Percentiles rank a stretch among this genome's conserved stretches.
Conservation (phyloP, 2,113 vertebrate genomes). For the Dipodomys stephensi region DNA sequence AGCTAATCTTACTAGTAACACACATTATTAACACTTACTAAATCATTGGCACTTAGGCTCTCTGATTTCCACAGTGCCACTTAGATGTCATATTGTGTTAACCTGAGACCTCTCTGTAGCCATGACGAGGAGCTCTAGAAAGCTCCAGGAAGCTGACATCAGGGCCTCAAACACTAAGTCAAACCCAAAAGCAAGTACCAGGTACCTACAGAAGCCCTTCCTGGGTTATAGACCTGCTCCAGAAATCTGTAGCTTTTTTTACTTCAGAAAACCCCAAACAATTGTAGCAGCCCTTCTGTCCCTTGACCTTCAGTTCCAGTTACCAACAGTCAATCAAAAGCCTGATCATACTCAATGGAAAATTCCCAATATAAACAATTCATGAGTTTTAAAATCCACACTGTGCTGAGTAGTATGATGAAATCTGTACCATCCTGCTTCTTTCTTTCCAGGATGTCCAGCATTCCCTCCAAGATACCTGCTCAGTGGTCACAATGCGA, state of each 20-base stretch:
- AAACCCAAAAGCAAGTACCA: neutral
- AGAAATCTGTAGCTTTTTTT: neutral
- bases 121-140: neutral
- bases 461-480: neutral
- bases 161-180: neutral
- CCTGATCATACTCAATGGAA: neutral
- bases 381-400: neutral
- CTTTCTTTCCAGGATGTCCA: neutral
- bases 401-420: neutral
- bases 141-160: neutral
- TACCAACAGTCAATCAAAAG: neutral
- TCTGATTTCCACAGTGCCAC: neutral
- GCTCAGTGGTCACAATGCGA: neutral
- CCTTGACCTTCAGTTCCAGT: neutral
- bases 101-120: neutral
- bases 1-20: constrained; percentile 30
- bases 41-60: neutral
- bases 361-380: neutral
- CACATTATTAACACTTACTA: neutral
- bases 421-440: neutral
- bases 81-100: neutral
- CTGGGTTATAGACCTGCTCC: neutral
- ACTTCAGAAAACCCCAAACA: neutral
- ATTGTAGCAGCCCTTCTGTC: neutral
- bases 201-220: neutral